These are phyloP conservation scores for Corythoichthys haematopterus DNA, from an alignment of 2,113 vertebrate genomes.

Conservation along the genomic window DNA sequence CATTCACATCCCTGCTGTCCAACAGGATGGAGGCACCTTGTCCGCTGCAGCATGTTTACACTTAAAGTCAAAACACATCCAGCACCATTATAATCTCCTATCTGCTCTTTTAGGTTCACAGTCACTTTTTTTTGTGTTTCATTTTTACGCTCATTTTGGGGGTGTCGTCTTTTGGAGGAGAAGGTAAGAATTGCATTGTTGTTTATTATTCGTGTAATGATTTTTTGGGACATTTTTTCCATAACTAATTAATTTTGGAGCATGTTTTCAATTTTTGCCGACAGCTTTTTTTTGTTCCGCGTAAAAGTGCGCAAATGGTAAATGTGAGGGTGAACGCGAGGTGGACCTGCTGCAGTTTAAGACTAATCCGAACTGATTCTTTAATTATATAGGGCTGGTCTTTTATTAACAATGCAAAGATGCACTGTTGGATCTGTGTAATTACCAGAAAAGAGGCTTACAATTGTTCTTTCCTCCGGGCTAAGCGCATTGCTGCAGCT, in stretches of 20 bases:
- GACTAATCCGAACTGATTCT: slow-evolving; percentile 50
- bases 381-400: slow-evolving; percentile 67
- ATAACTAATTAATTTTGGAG: not conserved
- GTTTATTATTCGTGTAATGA: not conserved
- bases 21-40: slow-evolving; percentile 71
- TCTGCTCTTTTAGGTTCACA: not conserved
- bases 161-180: slow-evolving; percentile 21
- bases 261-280: not conserved
- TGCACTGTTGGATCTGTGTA: slow-evolving; percentile 66
- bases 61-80: slow-evolving; percentile 42
- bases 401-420: slow-evolving; percentile 71
- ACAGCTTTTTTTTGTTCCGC: slow-evolving; percentile 5
- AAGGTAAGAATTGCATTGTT: slow-evolving; percentile 43
- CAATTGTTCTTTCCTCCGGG: slow-evolving; percentile 57
- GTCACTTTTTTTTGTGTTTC: not conserved
- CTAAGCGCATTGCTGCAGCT: slow-evolving; percentile 72
- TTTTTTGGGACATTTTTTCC: not conserved
- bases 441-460: slow-evolving; percentile 75
- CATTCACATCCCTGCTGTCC: slow-evolving; percentile 58
- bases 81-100: not conserved
- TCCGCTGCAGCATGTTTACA: slow-evolving; percentile 34
- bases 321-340: slow-evolving; percentile 40
- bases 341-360: slow-evolving; percentile 31
- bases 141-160: not conserved
- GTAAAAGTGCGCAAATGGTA: slow-evolving; percentile 17